These are phyloP conservation scores for Australoheros facetus DNA, from an alignment of 2,797 vertebrate genomes.

Conservation along the genomic window DNA sequence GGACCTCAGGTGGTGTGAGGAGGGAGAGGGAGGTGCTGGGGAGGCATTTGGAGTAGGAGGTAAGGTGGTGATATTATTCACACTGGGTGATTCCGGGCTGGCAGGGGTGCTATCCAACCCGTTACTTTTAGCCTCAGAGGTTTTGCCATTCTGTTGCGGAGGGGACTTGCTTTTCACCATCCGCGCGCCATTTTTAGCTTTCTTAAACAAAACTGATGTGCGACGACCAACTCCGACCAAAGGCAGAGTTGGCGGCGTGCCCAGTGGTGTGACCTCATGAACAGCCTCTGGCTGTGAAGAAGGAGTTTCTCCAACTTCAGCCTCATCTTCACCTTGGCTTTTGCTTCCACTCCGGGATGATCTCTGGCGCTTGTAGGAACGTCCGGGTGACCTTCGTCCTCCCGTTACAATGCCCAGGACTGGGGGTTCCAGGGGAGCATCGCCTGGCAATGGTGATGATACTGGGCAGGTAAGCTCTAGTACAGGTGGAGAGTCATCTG, in stretches of 20 bases:
- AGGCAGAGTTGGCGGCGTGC: slow-evolving; percentile 62
- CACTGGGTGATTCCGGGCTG: slow-evolving; percentile 44
- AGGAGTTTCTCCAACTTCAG: slow-evolving; percentile 72
- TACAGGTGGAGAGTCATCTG: slow-evolving; percentile 90
- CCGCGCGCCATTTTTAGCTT: slow-evolving; percentile 91
- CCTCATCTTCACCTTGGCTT: slow-evolving; percentile 77
- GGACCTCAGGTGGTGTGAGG: slow-evolving; percentile 81
- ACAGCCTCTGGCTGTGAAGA: slow-evolving; percentile 77
- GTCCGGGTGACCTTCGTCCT: slow-evolving; percentile 82
- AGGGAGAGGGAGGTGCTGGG: slow-evolving; percentile 68
- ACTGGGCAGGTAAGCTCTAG: slow-evolving; percentile 91
- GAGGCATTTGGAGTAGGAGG: slow-evolving; percentile 57
- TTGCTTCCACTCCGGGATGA: slow-evolving; percentile 76
- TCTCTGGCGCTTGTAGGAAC: slow-evolving; percentile 84
- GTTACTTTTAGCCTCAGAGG: slow-evolving; percentile 66
- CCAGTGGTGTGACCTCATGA: slow-evolving; percentile 81
- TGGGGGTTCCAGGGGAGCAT: slow-evolving; percentile 90
- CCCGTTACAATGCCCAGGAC: slow-evolving; percentile 88
- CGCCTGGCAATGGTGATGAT: slow-evolving; percentile 88
- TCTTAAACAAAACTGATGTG: slow-evolving; percentile 92
- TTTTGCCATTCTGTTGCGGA: slow-evolving; percentile 81
- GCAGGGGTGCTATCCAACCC: slow-evolving; percentile 50
- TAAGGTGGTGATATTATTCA: slow-evolving; percentile 58
- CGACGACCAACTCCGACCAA: slow-evolving; percentile 86
- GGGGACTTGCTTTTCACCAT: slow-evolving; percentile 79